Conservation (phyloP, 2,888 invertebrate species). For the Chelonus formosanus region DNA sequence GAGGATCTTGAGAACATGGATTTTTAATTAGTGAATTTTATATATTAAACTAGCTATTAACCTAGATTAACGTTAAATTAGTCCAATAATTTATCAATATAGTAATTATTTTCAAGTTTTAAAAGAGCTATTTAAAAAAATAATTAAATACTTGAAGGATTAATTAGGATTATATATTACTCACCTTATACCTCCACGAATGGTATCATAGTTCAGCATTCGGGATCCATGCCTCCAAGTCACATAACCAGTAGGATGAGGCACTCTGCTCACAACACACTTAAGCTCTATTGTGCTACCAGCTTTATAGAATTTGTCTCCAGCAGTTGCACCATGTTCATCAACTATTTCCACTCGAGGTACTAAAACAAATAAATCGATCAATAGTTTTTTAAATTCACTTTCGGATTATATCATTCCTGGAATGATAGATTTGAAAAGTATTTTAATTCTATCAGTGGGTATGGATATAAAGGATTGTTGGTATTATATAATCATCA, state of each 20-base stretch:
- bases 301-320: conserved; percentile 84
- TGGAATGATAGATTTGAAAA: too few relatives aligned
- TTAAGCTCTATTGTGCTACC: conserved; percentile 84
- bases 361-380: conserved; percentile 68
- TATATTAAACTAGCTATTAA: too few relatives aligned
- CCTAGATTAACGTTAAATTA: too few relatives aligned
- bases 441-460: too few relatives aligned
- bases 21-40: too few relatives aligned
- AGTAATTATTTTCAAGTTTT: too few relatives aligned
- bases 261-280: conserved; percentile 83
- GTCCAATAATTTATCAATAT: too few relatives aligned
- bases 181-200: conserved; percentile 83
- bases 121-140: neutral
- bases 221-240: conserved; percentile 81
- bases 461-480: too few relatives aligned
- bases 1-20: too few relatives aligned
- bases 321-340: conserved; percentile 78
- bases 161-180: conserved; percentile 35
- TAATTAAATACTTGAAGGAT: neutral
- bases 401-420: too few relatives aligned
- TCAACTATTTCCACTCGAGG: conserved; percentile 84
- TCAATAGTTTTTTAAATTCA: too few relatives aligned
- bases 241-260: conserved; percentile 78
- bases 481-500: too few relatives aligned
- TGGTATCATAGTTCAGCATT: conserved; percentile 81